phyloP scores from a whole-genome alignment of 2,888 invertebrate species.

The Rhopalosiphum nymphaeae region DNA sequence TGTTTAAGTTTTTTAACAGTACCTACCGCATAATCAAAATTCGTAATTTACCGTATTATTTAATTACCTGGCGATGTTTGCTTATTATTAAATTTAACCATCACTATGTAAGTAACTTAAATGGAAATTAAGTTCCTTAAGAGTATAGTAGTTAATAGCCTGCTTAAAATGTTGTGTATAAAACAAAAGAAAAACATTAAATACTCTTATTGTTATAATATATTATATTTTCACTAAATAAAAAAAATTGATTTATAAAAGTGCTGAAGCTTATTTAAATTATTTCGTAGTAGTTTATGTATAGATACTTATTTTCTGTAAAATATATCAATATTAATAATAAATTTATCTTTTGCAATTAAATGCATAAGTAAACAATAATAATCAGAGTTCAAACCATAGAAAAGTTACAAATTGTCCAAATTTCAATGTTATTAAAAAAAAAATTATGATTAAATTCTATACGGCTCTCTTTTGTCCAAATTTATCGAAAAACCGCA shows the following conservation, averaged over 20 bases:
- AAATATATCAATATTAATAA: neutral
- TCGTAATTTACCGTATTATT: too few species aligned
- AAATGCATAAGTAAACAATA: neutral
- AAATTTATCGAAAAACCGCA: neutral
- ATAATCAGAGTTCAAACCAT: neutral
- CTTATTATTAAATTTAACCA: too few species aligned
- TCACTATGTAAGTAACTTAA: too few species aligned
- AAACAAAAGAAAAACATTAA: neutral
- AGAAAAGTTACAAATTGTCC: neutral
- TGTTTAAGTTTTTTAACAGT: too few species aligned
- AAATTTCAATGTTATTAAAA: neutral
- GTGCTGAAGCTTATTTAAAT: neutral
- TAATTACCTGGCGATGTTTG: too few species aligned
- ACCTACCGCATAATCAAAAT: too few species aligned
- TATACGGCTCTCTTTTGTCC: neutral
- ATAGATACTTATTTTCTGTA: neutral
- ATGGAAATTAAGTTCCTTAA: neutral
- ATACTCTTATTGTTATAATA: neutral
- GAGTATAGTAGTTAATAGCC: neutral
- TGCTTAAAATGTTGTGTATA: neutral
- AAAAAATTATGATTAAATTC: neutral
- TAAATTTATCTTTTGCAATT: neutral
- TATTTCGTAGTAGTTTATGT: neutral
- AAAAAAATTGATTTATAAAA: neutral
- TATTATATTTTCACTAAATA: neutral